Percentiles rank a stretch among this genome's conserved stretches.
phyloP scores from a whole-genome alignment of 2,888 invertebrate species.

The Caenorhabditis afra region DNA sequence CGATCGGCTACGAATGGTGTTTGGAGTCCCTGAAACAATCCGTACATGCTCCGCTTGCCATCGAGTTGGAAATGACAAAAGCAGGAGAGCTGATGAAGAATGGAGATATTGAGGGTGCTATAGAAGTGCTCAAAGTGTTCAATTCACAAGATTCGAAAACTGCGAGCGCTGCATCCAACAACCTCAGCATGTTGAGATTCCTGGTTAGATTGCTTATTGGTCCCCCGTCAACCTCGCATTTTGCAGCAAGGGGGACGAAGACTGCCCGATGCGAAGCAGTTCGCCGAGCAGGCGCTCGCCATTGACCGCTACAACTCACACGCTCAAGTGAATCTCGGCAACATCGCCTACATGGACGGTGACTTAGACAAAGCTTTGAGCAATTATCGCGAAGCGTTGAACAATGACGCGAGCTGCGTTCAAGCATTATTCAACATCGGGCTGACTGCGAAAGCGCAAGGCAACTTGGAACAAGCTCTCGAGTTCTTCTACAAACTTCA shows the following conservation, averaged over 20 bases:
- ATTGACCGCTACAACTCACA: conserved; percentile 88
- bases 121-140: conserved; percentile 67
- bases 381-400: conserved; percentile 85
- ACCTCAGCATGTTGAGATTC: conserved; percentile 89
- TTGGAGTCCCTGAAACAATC: conserved; percentile 93
- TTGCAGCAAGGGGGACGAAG: conserved; percentile 87
- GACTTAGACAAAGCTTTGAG: conserved; percentile 72
- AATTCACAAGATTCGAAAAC: conserved; percentile 88
- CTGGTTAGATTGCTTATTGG: conserved; percentile 83
- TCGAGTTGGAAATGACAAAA: conserved; percentile 92
- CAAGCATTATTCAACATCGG: conserved; percentile 81
- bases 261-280: conserved; percentile 86
- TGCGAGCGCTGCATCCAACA: conserved; percentile 89
- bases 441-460: conserved; percentile 86
- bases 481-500: conserved; percentile 89
- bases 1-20: conserved; percentile 86
- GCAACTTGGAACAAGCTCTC: conserved; percentile 87
- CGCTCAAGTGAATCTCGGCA: conserved; percentile 89
- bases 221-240: conserved; percentile 20
- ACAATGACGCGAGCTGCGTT: conserved; percentile 88
- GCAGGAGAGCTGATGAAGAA: conserved; percentile 66
- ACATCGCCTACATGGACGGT: conserved; percentile 86
- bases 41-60: conserved; percentile 88
- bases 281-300: conserved; percentile 86
- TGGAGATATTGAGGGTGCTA: conserved; percentile 66